A percentile compares a stretch with the other conserved stretches of the same genome.
phyloP scores from a whole-genome alignment of 2,888 invertebrate species.

The Osedax fenrisi region DNA sequence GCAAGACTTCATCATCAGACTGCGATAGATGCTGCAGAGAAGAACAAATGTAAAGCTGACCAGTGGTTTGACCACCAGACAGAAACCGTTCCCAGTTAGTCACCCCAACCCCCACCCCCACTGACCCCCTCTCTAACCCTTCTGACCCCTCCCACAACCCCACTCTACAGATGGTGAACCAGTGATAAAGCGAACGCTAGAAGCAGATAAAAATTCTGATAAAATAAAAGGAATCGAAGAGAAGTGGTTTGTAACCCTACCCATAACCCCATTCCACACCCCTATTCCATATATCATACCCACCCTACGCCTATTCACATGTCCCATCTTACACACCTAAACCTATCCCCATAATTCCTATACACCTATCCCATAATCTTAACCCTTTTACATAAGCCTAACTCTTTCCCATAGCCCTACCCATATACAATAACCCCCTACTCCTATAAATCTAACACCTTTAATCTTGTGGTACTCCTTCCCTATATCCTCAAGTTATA shows the following conservation, averaged over 20 bases:
- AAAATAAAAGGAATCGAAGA: background rate
- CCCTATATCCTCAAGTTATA: too few species aligned
- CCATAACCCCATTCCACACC: background rate
- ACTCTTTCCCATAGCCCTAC: too few species aligned
- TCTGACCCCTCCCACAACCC: background rate
- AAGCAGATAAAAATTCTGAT: background rate
- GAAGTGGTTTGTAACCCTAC: background rate
- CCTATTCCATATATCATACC: too few species aligned
- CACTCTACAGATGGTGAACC: background rate
- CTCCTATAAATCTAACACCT: too few species aligned
- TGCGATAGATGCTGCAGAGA: conserved; percentile 24
- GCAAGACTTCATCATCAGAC: background rate
- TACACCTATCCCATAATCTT: too few species aligned
- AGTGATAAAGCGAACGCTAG: background rate
- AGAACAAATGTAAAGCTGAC: conserved; percentile 28
- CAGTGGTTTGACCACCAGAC: conserved; percentile 29
- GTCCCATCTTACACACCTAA: too few species aligned
- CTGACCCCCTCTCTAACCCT: background rate
- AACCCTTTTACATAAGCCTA: too few species aligned
- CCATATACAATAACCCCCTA: too few species aligned
- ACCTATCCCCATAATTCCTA: too few species aligned
- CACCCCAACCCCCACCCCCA: background rate
- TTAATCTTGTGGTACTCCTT: too few species aligned
- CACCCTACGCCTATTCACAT: too few species aligned
- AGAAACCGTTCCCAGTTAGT: background rate